These are phyloP conservation scores for Neodiprion fabricii DNA, from an alignment of 1,140 invertebrate species.

Conservation along the genomic window DNA sequence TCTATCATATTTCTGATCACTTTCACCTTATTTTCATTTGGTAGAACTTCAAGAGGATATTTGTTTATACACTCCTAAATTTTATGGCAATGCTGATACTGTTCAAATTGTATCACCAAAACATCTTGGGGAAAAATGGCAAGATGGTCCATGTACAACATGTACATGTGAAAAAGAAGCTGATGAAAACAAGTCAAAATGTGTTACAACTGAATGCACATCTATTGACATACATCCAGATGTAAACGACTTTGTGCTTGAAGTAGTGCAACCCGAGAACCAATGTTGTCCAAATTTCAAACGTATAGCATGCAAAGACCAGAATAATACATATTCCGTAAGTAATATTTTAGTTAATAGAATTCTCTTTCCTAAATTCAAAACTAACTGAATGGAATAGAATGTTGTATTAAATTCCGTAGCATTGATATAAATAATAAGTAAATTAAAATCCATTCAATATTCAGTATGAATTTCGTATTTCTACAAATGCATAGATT, in stretches of 20 bases:
- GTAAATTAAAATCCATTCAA: slow-evolving; percentile 9
- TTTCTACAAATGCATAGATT: slow-evolving; percentile 45
- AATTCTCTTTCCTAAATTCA: slow-evolving; percentile 12
- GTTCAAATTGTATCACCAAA: slow-evolving; percentile 51
- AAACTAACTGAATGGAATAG: slow-evolving; percentile 2
- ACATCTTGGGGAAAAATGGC: slow-evolving; percentile 68
- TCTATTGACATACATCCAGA: slow-evolving; percentile 48
- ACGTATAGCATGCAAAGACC: slow-evolving; percentile 67
- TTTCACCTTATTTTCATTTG: slow-evolving; percentile 27
- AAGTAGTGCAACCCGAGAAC: slow-evolving; percentile 59
- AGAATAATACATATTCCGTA: slow-evolving; percentile 63
- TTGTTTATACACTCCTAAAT: slow-evolving; percentile 68
- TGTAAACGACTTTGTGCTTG: slow-evolving; percentile 62
- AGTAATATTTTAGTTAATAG: slow-evolving; percentile 15
- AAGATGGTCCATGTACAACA: slow-evolving; percentile 71
- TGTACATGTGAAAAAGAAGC: slow-evolving; percentile 64
- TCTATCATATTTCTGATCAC: too few relatives aligned
- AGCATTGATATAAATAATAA: not conserved
- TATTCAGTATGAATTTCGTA: not conserved
- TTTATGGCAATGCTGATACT: slow-evolving; percentile 49
- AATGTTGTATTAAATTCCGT: not conserved
- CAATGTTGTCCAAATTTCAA: slow-evolving; percentile 69
- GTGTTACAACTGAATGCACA: slow-evolving; percentile 58
- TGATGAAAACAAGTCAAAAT: slow-evolving; percentile 42
- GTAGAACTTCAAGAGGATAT: slow-evolving; percentile 72